phyloP scores from a whole-genome alignment of 2,888 invertebrate genomes.

The Drosophila monieri region DNA sequence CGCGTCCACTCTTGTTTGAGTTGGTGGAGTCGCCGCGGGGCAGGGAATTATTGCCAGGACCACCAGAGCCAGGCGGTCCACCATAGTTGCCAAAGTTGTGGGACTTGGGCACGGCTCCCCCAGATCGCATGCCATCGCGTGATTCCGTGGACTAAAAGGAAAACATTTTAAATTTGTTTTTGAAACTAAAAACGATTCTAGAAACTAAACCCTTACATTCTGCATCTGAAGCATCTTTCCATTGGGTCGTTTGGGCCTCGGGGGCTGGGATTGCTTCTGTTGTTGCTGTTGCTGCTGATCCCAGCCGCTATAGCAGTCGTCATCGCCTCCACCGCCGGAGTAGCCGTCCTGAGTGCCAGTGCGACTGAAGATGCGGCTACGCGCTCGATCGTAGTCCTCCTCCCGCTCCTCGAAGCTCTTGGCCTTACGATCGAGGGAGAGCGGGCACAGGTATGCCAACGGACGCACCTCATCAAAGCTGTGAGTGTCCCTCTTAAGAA shows the following conservation, averaged over 20 bases:
- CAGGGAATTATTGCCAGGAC: slow-evolving; percentile 80
- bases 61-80: slow-evolving; percentile 86
- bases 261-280: slow-evolving; percentile 64
- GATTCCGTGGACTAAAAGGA: slow-evolving; percentile 71
- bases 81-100: slow-evolving; percentile 95
- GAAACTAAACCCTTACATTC: slow-evolving; percentile 58
- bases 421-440: slow-evolving; percentile 88
- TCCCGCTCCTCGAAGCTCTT: slow-evolving; percentile 96
- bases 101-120: slow-evolving; percentile 89
- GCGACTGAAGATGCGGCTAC: slow-evolving; percentile 91
- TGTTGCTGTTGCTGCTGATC: slow-evolving; percentile 58
- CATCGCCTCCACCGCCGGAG: slow-evolving; percentile 63
- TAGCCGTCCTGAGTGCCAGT: slow-evolving; percentile 73
- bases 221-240: slow-evolving; percentile 83
- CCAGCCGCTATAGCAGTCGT: slow-evolving; percentile 66
- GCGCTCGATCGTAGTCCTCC: slow-evolving; percentile 93
- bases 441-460: slow-evolving; percentile 85
- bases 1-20: slow-evolving; percentile 87
- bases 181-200: not conserved
- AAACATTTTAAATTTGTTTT: not conserved
- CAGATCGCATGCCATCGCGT: slow-evolving; percentile 81
- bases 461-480: slow-evolving; percentile 90
- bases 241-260: slow-evolving; percentile 76
- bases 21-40: slow-evolving; percentile 87
- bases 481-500: slow-evolving; percentile 92